These are phyloP conservation scores for Netelia inedita DNA, from an alignment of 2,888 invertebrate genomes.

Conservation along the genomic window DNA sequence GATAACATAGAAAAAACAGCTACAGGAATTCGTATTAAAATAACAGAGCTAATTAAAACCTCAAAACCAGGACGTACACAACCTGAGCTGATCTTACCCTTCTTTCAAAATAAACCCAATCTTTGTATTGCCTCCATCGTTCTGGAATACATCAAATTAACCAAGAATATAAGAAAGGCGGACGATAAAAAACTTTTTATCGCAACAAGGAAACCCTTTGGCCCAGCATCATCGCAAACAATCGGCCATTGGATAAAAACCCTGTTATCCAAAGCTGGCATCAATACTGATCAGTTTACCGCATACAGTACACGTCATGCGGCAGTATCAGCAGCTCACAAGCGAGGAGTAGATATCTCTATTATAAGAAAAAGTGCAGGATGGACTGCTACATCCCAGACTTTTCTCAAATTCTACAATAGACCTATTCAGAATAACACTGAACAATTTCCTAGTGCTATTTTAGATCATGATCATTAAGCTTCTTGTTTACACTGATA, in stretches of 20 bases:
- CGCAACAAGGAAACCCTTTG: neutral
- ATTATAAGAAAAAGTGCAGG: slow-evolving; percentile 14
- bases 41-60: slow-evolving; percentile 55
- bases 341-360: neutral
- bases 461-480: too few relatives aligned
- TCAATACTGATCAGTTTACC: neutral
- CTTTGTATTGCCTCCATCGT: slow-evolving; percentile 4
- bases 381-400: neutral
- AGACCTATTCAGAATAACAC: slow-evolving; percentile 4
- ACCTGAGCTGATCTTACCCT: slow-evolving; percentile 52
- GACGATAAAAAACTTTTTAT: neutral
- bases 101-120: slow-evolving; percentile 40
- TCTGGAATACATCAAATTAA: slow-evolving; percentile 10
- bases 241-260: slow-evolving; percentile 7
- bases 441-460: neutral
- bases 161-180: neutral
- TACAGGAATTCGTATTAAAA: slow-evolving; percentile 45
- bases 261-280: neutral
- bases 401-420: slow-evolving; percentile 14
- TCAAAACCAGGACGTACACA: slow-evolving; percentile 50
- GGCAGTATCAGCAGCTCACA: slow-evolving; percentile 4
- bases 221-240: slow-evolving; percentile 4
- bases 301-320: slow-evolving; percentile 18
- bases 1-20: slow-evolving; percentile 47
- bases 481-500: too few relatives aligned